Evolutionary conservation across 1,140 invertebrate species (phyloP), one percentile per base, ranked within the genome.

Genomic region (Cotesia typhae): DNA sequence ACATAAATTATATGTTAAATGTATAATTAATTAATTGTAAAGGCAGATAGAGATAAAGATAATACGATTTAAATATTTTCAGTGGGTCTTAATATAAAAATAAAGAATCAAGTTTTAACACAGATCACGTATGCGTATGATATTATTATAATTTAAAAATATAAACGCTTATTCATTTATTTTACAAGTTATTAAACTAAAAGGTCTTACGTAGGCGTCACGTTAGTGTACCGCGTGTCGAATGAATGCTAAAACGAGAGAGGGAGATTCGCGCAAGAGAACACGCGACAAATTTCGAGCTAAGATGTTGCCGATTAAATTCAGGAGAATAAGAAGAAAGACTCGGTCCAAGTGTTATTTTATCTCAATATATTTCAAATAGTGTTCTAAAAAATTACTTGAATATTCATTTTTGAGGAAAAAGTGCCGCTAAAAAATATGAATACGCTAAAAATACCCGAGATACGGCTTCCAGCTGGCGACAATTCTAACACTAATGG

Each of bases 361-460:
- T 28, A 28, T 28, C 28, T 28, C 28, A 28, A 28, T 3, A 28
- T 28, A 28, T 28, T 28, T 28, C 2, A 28, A 28, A 28, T 28
- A 28, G 28, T 28, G 28, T 28, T 28, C 1, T 28, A 28, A 28
- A 28, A 28, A 28, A 28, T 28, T 28, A 28, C 0, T 28, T 28
- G 2, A 28, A 28, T 28, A 28, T 28, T 28, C 1, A 28, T 28
- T 28, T 28, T 28, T 28, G 28, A 28, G 28, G 3, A 28, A 28
- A 28, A 28, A 28, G 28, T 28, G 28, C 28, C 28, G 28, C 1
- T 28, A 28, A 28, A 28, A 28, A 28, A 61, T 70, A 87, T 85
- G 84, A 87, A 81, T 79, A 83, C 72, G 41, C 79, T 85, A 65
- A 82, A 85, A 74, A 82, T 85, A 65, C 85, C 84, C 80, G 85